Base-by-base conservation (phyloP, 2,888 invertebrate species). In the Chalcosyrphus nemorum region DNA sequence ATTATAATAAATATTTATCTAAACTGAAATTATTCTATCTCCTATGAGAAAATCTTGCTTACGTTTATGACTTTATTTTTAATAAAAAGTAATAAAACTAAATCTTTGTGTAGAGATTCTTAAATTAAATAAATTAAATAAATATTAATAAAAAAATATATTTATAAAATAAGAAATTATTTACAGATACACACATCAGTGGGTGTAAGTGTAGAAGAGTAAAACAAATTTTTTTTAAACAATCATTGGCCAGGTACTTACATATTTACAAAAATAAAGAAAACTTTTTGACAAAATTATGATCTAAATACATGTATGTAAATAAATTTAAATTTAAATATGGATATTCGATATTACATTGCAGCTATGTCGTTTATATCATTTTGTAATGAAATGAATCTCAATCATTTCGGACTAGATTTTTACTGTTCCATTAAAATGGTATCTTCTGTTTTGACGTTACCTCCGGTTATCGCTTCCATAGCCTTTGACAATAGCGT, bases 401-500 rank as follows among this genome's bases (percentile, higher is more conserved):
- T 2, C 13, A 5, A 59, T 45, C 21, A 19, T 19, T 54, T 38
- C n/a, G 7, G 45, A 56, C 35, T 61, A 13, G 5, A 21, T 2
- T 15, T 61, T 84, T 90, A 91, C 88, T 91, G 91, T 86, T 91
- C 91, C 90, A 91, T 91, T 80, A 91, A 88, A 50, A 91, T 91
- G 77, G 94, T 94, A 78, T 95, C 95, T 90, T 95, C 95, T 65
- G 94, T 92, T 92, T 95, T 95, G 84, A 95, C 94, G 89, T 95
- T 95, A 87, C 89, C 89, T 27, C 89, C 89, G 19, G 94, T 93
- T 86, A 94, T 93, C 75, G 92, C 92, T 88, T 94, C 95, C 95
- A 96, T 95, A 70, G 95, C 96, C 92, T 96, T 96, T 88, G 95
- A 95, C 87, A 96, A 93, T 81, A 94, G 95, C 81, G 96, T 95